Evolutionary conservation across 92 coral and sea anemone species (phyloP), one percentile per base, ranked within the genome.

Genomic region (Umimayanthus chanpuru): DNA sequence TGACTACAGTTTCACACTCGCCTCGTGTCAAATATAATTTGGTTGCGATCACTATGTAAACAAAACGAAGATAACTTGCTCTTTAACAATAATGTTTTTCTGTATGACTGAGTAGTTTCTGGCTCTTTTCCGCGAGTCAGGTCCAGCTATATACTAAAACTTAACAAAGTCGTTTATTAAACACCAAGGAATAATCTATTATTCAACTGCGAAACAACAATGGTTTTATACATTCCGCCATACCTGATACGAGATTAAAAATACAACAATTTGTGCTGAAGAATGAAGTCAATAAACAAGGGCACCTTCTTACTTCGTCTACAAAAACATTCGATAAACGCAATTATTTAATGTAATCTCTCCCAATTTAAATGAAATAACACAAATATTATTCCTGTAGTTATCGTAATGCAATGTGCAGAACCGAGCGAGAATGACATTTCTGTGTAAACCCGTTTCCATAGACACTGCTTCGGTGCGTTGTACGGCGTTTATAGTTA

Each of bases 391-490:
- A 0, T 15, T 1, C 8, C 78, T 7, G 9, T 5, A 23, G 44
- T 75, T 38, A n/a, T 75, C 68, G 50, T 39, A 75, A 39, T 75
- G 1, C 10, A 39, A 18, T 11, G 58, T 11, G 58, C 14, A 20
- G 15, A 12, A 5, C 21, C 50, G 8, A 1, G n/a, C 23, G 23
- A 36, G n/a, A 9, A 32, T 32, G 9, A 16, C 49, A 75, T 38
- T 82, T 41, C 76, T 82, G 2, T 28, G 58, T 15, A 44, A 26
- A 43, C 10, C 87, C 55, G 87, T 83, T 83, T 68, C 77, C 87
- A 83, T 68, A 83, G 87, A 26, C 87, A 83, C 87, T 41, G 41
- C 41, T 16, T 26, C 78, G 4, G 11, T 6, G 40, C 64, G 77
- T 21, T 50, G 40, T 30, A 26, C 16, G 71, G 36, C 38, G 76